Evolutionary conservation across 2,113 vertebrate species (phyloP).

Genomic region (Colaptes auratus): DNA sequence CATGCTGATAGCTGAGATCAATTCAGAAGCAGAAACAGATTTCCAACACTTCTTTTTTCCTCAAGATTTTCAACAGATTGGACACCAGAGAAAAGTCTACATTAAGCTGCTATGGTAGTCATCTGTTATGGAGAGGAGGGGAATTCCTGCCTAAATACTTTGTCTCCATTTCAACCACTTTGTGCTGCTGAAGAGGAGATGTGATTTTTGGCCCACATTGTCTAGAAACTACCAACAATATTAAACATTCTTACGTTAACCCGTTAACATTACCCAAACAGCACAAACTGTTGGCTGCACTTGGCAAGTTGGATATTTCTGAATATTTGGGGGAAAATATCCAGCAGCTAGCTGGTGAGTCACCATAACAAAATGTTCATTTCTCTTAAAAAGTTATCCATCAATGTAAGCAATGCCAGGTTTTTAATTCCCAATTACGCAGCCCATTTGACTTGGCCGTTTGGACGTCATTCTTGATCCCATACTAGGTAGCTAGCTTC

Average conservation of each 20-base stretch:
- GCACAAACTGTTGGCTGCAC: background rate
- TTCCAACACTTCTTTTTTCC: background rate
- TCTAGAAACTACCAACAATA: background rate
- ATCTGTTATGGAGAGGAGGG: background rate
- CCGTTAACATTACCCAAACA: background rate
- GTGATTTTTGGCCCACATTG: background rate
- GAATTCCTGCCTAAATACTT: background rate
- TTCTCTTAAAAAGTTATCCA: background rate
- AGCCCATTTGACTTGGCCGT: background rate
- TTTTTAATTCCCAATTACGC: background rate
- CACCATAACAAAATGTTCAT: slow-evolving; percentile 7
- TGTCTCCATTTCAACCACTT: background rate
- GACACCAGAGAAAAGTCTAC: background rate
- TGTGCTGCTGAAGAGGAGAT: background rate
- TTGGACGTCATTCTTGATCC: background rate
- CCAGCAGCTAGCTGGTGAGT: slow-evolving; percentile 45
- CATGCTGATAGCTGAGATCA: background rate
- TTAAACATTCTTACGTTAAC: background rate
- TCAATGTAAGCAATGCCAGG: background rate
- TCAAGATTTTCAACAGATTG: background rate
- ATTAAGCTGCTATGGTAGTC: background rate
- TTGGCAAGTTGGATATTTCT: background rate
- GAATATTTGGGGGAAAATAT: slow-evolving; percentile 24
- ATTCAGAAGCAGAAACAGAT: background rate
- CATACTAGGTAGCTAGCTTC: background rate